phyloP scores from a whole-genome alignment of 2,888 invertebrate genomes.

The Thera obeliscata region DNA sequence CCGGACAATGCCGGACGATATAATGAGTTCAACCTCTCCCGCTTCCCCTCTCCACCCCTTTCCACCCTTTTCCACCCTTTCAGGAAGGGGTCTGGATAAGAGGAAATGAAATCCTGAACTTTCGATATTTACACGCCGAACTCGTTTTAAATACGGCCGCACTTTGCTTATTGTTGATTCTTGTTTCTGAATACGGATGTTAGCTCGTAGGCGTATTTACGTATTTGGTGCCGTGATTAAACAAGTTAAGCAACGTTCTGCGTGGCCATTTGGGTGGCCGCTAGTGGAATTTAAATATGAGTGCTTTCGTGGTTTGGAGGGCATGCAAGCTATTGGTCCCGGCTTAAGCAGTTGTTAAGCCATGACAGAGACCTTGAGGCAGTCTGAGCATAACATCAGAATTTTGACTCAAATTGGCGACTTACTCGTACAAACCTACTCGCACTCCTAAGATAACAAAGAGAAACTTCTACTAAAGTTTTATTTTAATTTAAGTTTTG shows the following conservation, averaged over 20 bases:
- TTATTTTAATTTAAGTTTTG: conserved; percentile 1
- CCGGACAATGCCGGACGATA: conserved; percentile 43
- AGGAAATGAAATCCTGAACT: conserved; percentile 66
- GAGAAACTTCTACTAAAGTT: not conserved
- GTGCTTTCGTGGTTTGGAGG: too few relatives aligned
- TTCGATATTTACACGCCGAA: conserved; percentile 59
- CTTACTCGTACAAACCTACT: too few relatives aligned
- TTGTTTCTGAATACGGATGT: conserved; percentile 6
- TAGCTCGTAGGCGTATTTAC: not conserved
- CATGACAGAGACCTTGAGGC: too few relatives aligned
- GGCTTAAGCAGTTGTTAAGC: too few relatives aligned
- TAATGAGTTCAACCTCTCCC: conserved; percentile 47
- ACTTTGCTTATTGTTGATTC: conserved; percentile 47
- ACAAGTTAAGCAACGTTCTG: not conserved
- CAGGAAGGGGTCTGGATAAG: conserved; percentile 37
- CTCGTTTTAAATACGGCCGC: conserved; percentile 48
- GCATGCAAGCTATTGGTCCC: too few relatives aligned
- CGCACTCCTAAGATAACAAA: not conserved
- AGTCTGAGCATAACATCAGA: not conserved
- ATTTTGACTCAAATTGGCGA: not conserved
- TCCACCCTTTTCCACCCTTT: conserved; percentile 8
- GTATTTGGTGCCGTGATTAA: not conserved
- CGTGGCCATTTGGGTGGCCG: too few relatives aligned
- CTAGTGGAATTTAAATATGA: too few relatives aligned
- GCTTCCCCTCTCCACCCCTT: conserved; percentile 14